Percentiles rank a stretch among this genome's conserved stretches.
Evolutionary conservation across 2,113 vertebrate species (phyloP).

Genomic region (Terrapene triunguis): DNA sequence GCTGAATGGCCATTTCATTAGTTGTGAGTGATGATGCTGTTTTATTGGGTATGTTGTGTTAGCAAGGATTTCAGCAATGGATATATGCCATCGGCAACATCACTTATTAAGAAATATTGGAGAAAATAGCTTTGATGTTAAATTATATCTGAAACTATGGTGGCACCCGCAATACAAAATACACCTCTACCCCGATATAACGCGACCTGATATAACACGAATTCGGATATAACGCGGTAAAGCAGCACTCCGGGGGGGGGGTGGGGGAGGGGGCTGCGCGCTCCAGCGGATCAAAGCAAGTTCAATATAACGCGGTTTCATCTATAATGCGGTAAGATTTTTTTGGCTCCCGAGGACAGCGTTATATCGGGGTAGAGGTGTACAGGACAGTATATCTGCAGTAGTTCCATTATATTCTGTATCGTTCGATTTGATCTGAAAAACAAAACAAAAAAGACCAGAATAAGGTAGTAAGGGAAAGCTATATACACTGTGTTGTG

Average conservation of each 20-base stretch:
- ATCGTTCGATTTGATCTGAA: background rate
- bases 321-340: too few relatives aligned
- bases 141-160: slow-evolving; percentile 9
- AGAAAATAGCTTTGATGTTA: background rate
- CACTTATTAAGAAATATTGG: background rate
- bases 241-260: too few relatives aligned
- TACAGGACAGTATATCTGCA: background rate
- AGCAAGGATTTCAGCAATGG: background rate
- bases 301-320: too few relatives aligned
- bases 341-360: too few relatives aligned
- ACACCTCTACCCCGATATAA: too few relatives aligned
- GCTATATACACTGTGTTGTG: background rate
- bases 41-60: slow-evolving; percentile 29
- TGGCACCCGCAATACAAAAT: background rate
- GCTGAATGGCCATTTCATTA: background rate
- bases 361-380: too few relatives aligned
- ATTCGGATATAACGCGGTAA: too few relatives aligned
- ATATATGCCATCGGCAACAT: background rate
- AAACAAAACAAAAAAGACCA: background rate
- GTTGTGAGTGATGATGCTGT: background rate
- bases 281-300: too few relatives aligned
- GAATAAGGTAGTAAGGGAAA: background rate
- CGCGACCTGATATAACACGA: too few relatives aligned
- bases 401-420: background rate
- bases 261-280: too few relatives aligned